A percentile compares a stretch with the other conserved stretches of the same genome.
phyloP scores from a whole-genome alignment of 2,113 vertebrate species.

The Cyrtonyx montezumae region DNA sequence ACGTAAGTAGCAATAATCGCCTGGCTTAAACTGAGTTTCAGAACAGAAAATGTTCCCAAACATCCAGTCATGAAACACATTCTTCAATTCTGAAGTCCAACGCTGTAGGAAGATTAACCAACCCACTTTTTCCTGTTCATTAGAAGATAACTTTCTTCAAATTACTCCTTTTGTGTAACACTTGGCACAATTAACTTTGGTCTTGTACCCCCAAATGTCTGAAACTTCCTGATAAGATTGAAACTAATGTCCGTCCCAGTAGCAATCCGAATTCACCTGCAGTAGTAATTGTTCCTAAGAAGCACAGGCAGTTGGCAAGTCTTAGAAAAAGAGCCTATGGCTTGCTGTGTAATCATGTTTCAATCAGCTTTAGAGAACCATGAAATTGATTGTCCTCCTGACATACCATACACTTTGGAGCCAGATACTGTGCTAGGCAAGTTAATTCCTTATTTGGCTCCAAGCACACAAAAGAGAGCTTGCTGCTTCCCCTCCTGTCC shows the following conservation, averaged over 20 bases:
- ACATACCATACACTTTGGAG: background rate
- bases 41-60: background rate
- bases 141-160: conserved; percentile 29
- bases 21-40: background rate
- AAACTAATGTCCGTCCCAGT: background rate
- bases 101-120: background rate
- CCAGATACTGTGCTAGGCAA: background rate
- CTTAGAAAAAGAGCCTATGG: background rate
- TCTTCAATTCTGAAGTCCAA: background rate
- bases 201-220: background rate
- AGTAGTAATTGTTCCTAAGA: conserved; percentile 7
- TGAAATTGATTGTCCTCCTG: conserved; percentile 64
- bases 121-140: background rate
- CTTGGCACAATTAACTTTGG: conserved; percentile 13
- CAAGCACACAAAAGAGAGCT: conserved; percentile 34
- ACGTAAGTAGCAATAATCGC: background rate
- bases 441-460: conserved; percentile 57
- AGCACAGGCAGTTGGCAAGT: background rate
- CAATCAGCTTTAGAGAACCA: conserved; percentile 62
- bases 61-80: background rate
- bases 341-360: conserved; percentile 66
- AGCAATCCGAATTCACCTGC: background rate
- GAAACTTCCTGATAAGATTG: conserved; percentile 49
- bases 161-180: conserved; percentile 14
- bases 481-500: conserved; percentile 29